phyloP scores from a whole-genome alignment of 2,113 vertebrate species.

The Saccopteryx leptura region DNA sequence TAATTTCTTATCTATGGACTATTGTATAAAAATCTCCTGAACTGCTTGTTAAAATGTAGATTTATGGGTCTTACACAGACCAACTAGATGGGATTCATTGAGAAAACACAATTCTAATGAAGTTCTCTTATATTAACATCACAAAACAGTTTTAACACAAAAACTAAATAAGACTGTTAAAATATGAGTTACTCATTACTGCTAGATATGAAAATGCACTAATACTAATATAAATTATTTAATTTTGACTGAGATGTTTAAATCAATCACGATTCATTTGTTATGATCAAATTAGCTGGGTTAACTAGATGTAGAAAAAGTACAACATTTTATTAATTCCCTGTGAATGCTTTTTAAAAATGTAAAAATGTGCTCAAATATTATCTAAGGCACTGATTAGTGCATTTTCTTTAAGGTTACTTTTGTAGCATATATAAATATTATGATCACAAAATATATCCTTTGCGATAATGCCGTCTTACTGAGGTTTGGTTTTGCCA shows the following conservation, averaged over 20 bases:
- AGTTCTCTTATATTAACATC: slow-evolving; percentile 4
- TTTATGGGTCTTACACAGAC: slow-evolving; percentile 7
- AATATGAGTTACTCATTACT: slow-evolving; percentile 27
- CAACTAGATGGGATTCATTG: neutral
- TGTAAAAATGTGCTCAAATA: neutral
- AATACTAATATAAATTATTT: slow-evolving; percentile 29
- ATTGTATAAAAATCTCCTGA: neutral
- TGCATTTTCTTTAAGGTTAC: slow-evolving; percentile 39
- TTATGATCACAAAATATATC: slow-evolving; percentile 28
- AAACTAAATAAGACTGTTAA: slow-evolving; percentile 28
- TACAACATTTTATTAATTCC: neutral
- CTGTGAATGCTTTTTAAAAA: slow-evolving; percentile 33
- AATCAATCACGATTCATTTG: slow-evolving; percentile 33
- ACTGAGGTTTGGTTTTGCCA: neutral
- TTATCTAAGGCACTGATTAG: neutral
- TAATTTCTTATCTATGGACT: neutral
- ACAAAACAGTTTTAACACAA: neutral
- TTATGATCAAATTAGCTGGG: slow-evolving; percentile 29
- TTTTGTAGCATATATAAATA: slow-evolving; percentile 33
- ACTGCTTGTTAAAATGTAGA: slow-evolving; percentile 15
- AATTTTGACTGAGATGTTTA: neutral
- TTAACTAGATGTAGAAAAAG: slow-evolving; percentile 21
- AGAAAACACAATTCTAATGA: slow-evolving; percentile 40
- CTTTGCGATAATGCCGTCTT: slow-evolving; percentile 13
- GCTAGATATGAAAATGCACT: slow-evolving; percentile 38